Base-by-base conservation (phyloP, 1,140 invertebrate genomes). In the Anastatus disparis region DNA sequence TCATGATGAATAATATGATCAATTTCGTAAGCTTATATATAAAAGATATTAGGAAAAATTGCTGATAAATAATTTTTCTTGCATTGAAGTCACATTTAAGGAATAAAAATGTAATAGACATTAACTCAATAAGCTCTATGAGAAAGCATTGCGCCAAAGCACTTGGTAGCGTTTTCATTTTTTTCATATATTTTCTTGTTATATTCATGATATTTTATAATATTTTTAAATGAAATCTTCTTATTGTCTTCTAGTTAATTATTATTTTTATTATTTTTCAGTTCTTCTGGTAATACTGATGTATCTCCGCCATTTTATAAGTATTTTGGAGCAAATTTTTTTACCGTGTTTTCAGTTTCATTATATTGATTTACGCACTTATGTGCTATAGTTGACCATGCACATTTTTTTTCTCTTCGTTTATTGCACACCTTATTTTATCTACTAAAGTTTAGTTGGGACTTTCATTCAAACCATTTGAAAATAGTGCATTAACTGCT, bases 381-480 rank as follows among this genome's bases (percentile, higher is more conserved):
- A 13, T 29, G 15, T 55, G 24, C 52, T 29, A 27, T 55, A 29
- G 31, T 27, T 27, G 12, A 7, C 27, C 52, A 27, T 29, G 27
- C 26, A 3, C 13, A 10, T 31, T 55, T 55, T 29, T 31, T 15
- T 55, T 31, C 7, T 55, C n/a, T 55, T 55, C 52, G 27, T 55
- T 55, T 31, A 55, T 55, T n/a, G 29, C n/a, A 55, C 52, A 29
- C 10, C 26, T 29, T 29, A 55, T 55, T 29, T 29, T 31, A 55
- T 55, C 29, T 3, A 31, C n/a, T n/a, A 55, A n/a, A 2, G 52
- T 55, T 29, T 29, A 29, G 29, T 55, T 27, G 9, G 29, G 6
- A 29, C 52, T 55, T 55, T 74, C 73, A 50, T 74, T 74, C 9
- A 72, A 17, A 20, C 26, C 70, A 24, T 74, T 74, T 24, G 73